phyloP scores from a whole-genome alignment of 92 coral and sea anemone genomes.

The Porites divaricata region DNA sequence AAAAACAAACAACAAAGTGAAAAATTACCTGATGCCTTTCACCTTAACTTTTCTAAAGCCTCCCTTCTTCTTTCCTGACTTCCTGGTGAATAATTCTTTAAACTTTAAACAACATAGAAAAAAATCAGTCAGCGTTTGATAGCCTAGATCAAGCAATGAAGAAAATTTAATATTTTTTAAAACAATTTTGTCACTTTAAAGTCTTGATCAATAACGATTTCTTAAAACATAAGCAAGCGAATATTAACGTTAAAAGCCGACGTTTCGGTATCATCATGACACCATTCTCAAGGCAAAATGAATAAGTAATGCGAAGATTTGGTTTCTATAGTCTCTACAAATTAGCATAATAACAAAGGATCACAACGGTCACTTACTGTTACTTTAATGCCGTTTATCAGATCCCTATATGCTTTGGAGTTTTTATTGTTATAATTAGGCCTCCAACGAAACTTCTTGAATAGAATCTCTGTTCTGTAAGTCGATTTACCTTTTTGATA shows the following conservation, averaged over 20 bases:
- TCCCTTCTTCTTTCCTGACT: slow-evolving; percentile 75
- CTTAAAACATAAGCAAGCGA: too few relatives aligned
- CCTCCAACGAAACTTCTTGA: slow-evolving; percentile 84
- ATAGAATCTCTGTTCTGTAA: slow-evolving; percentile 75
- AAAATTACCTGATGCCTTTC: slow-evolving; percentile 61
- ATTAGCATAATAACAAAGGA: too few relatives aligned
- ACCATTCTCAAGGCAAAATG: too few relatives aligned
- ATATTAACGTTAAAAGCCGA: too few relatives aligned
- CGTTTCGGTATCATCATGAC: too few relatives aligned
- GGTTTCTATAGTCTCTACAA: too few relatives aligned
- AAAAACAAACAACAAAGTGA: background rate
- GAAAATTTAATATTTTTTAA: too few relatives aligned
- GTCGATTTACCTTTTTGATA: slow-evolving; percentile 70
- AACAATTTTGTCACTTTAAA: background rate
- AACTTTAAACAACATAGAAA: slow-evolving; percentile 43
- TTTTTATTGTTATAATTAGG: slow-evolving; percentile 65
- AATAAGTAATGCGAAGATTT: too few relatives aligned
- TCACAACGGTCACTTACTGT: slow-evolving; percentile 71
- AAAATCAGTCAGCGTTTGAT: background rate
- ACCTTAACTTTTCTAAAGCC: slow-evolving; percentile 77
- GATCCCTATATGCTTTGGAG: slow-evolving; percentile 83
- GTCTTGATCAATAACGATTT: too few relatives aligned
- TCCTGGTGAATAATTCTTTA: slow-evolving; percentile 78
- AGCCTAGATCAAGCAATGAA: background rate
- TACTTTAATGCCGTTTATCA: slow-evolving; percentile 66